Base-by-base conservation (phyloP, 2,797 vertebrate species). In the Falco cherrug region DNA sequence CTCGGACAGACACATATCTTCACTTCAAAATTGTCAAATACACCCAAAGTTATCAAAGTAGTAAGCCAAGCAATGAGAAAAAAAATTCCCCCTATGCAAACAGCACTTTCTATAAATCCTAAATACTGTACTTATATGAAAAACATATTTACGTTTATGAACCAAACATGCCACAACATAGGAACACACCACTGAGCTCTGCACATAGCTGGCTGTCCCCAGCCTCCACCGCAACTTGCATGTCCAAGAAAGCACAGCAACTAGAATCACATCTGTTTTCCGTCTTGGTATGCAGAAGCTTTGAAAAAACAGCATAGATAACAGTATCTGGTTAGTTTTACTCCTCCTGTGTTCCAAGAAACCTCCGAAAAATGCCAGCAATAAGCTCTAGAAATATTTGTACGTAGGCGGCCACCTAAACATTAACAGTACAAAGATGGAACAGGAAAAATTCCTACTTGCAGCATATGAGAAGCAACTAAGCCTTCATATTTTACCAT, bases 311-410 rank as follows among this genome's bases (percentile, higher is more conserved):
- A 50, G 29, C 9, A 43, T 10, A 95, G 81, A 74, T 77, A 93
- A 94, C 56, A 41, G 17, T 37, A 91, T 75, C 78, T 96, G 37
- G 31, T 80, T 91, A 75, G 64, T 47, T 37, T 94, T 85, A 93
- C 64, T 33, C 10, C 37, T 70, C 63, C 22, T 33, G 37, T 17
- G 33, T 71, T 87, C 67, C 67, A 89, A 77, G 74, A 83, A 95
- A 84, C 16, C 53, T 75, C 69, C 37, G 70, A 94, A 84, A 89
- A 68, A 90, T 90, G 33, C 5, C 70, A 89, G 74, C 43, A 87
- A 61, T 37, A 75, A 75, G 29, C 26, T 87, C 60, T 19, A 89
- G 77, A 93, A 90, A 79, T 68, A 92, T 28, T 83, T 77, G 33
- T 77, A 77, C 0, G 1, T 39, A 93, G 56, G 64, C 20, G 1